Base-by-base conservation (phyloP, 2,797 vertebrate genomes). In the Tiaroga cobitis region DNA sequence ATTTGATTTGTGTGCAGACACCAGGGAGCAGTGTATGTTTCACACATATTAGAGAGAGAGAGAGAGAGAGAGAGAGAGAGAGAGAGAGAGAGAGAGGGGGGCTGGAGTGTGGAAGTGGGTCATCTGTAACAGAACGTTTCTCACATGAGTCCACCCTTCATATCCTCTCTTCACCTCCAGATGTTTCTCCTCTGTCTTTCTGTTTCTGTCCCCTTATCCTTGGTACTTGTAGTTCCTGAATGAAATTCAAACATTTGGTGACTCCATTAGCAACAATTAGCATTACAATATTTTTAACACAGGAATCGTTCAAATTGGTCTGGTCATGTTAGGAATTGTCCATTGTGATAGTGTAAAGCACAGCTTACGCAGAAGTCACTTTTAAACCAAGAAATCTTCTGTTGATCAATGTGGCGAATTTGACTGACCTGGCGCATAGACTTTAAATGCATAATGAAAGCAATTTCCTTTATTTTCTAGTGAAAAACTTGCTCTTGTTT, bases 41-140 rank as follows among this genome's bases (percentile, higher is more conserved):
- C 69, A 67, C 41, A 24, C 34, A 34, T 63, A 69, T 69, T 41
- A 61, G 37, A 43, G 8, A 34, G 54, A 77, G 54, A 76, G 29
- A 24, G 15, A 49, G 46, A 54, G 56, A 49, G 61, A 70, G 37
- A 37, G 41, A 37, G 79, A 39, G 65, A 54, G 29, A 32, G 18
- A 46, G 69, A 70, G 41, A 73, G 51, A 37, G 41, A 68, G 41
- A 39, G 34, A 32, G 78, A n/a, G 49, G 29, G 78, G 34, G 49
- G 29, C 19, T 37, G 32, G 68, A 83, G 76, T 65, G 68, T 72
- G 80, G 65, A 88, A 88, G 68, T 86, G 79, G 86, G 88, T 89
- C 85, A 88, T 87, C 77, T 86, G 83, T 85, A 51, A 77, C 65
- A 72, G 80, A 89, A 80, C 85, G 88, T 88, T 88, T 61, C 69